Base-by-base conservation (phyloP, 1,140 invertebrate genomes). In the Hylaeus volcanicus region DNA sequence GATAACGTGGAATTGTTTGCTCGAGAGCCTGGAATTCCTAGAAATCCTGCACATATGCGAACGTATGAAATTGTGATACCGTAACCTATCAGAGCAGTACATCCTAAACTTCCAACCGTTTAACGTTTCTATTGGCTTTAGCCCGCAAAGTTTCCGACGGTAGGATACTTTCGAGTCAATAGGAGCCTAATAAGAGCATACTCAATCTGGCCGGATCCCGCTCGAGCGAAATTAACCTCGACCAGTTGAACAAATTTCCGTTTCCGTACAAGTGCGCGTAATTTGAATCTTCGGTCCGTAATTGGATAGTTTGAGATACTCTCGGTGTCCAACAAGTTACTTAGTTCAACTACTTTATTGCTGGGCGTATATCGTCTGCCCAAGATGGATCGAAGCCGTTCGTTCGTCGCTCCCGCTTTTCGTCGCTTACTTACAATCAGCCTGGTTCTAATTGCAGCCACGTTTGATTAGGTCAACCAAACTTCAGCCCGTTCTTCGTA, bases 231-330 rank as follows among this genome's bases (percentile, higher is more conserved):
- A 74, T 63, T 45, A 60, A 69, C 61, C 75, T 71, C 37, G 75
- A n/a, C 68, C 37, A 53, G 58, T 63, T 63, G 68, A 76, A 76
- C 74, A 58, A 76, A 76, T 76, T 69, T 72, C 75, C 75, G 75
- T 72, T 78, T 76, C 74, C 68, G 68, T 78, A 78, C 66, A 72
- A 71, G 75, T 63, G 55, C 75, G 68, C 68, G 75, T 71, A 78
- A 78, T 78, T 78, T 78, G 75, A 78, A 78, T 78, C 75, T 71
- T 78, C 58, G 74, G 55, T 43, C 26, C 39, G 75, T 78, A 78
- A 78, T 78, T 78, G 75, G 75, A 78, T 78, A 71, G 75, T 78
- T 78, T 78, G 66, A 72, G 68, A 69, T 72, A 63, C 68, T 61
- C 43, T 41, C 74, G 41, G 56, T 55, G 53, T 45, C 75, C 75